These are phyloP conservation scores for Parnassius apollo DNA, from an alignment of 2,888 invertebrate genomes.

Conservation along the genomic window DNA sequence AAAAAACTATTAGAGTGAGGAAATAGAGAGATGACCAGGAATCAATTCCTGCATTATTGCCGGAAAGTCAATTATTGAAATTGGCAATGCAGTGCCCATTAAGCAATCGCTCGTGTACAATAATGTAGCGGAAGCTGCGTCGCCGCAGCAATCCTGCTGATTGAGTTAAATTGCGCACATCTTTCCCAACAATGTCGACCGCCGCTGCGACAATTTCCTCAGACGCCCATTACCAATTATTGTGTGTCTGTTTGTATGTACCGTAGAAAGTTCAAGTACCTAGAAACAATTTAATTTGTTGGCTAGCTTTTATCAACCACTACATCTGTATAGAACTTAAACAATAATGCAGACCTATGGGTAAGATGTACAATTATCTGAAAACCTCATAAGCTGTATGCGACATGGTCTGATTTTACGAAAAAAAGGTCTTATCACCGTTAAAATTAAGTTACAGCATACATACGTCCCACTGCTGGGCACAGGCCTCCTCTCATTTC, in stretches of 20 bases:
- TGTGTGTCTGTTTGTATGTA: neutral
- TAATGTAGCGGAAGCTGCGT: constrained; percentile 5
- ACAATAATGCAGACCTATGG: too few species aligned
- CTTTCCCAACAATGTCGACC: constrained; percentile 25
- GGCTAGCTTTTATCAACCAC: too few species aligned
- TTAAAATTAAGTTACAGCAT: too few species aligned
- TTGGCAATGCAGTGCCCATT: constrained; percentile 5
- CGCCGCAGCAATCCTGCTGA: constrained; percentile 19
- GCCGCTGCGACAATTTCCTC: constrained; percentile 15
- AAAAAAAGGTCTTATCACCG: too few species aligned
- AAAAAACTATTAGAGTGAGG: too few species aligned
- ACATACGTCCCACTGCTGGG: too few species aligned
- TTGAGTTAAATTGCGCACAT: constrained; percentile 19
- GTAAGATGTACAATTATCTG: too few species aligned
- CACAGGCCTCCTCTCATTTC: too few species aligned
- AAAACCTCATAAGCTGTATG: too few species aligned
- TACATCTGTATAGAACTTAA: too few species aligned
- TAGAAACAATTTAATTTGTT: too few species aligned
- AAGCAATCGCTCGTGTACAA: neutral
- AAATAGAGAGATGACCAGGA: neutral
- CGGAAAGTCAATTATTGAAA: constrained; percentile 3
- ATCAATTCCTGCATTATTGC: neutral
- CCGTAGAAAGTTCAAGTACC: constrained; percentile 3
- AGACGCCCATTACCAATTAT: constrained; percentile 23
- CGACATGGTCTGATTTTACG: too few species aligned